Base-by-base conservation (phyloP, 2,113 vertebrate species). In the Struthio camelus region DNA sequence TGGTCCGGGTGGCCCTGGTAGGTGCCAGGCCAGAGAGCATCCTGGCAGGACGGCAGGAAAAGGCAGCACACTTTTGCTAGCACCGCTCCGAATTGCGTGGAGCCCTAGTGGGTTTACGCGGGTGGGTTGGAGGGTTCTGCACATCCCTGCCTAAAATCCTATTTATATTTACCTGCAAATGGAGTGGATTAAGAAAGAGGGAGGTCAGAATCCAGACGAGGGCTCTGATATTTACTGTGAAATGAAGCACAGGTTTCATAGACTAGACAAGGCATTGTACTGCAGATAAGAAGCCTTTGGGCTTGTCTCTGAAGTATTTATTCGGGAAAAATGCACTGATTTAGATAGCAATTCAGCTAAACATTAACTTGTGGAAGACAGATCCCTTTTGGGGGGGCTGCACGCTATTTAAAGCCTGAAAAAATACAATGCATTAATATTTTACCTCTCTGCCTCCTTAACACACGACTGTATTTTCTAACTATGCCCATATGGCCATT, bases 261-360 rank as follows among this genome's bases (percentile, higher is more conserved):
- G 69, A 8, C 0, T 0, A n/a, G 67, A 42, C 25, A 36, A 36
- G 70, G 38, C 8, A 20, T 14, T 8, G 1, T 30, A n/a, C 8
- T 24, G 10, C 3, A 61, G 27, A 34, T 46, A n/a, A 48, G 59
- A 71, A 59, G 44, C 53, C 30, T 56, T 62, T 8, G 3, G 34
- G 54, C 27, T 40, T 28, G 13, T 16, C 40, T 72, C 14, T 51
- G 14, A n/a, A 17, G 50, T 30, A 58, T 70, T 56, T 62, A 62
- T 80, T 72, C 66, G 24, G 69, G 51, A 18, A 67, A 38, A 86
- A 51, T 0, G 9, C 30, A 34, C 61, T 75, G 40, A 25, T 42
- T 62, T 80, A 61, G 11, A 36, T 11, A 22, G 58, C 24, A 23
- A 79, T 79, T 84, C 46, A 22, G 34, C 36, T 34, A 9, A 54